A percentile compares a stretch with the other conserved stretches of the same genome.
phyloP scores from a whole-genome alignment of 2,113 vertebrate genomes.

The Bungarus multicinctus region DNA sequence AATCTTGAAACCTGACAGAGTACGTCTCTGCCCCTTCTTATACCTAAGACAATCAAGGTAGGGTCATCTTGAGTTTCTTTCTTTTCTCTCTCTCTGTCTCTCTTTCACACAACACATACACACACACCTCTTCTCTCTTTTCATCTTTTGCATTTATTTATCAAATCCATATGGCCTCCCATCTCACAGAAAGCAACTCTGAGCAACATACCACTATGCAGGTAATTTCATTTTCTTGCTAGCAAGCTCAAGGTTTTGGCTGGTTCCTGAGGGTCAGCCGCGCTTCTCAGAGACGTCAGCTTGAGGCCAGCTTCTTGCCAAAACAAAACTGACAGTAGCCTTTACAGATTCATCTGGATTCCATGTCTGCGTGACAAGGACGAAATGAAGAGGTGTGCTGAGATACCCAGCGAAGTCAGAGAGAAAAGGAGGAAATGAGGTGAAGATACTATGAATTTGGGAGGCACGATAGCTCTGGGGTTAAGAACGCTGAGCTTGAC shows the following conservation, averaged over 20 bases:
- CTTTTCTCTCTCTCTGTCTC: too few relatives aligned
- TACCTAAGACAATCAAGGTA: neutral
- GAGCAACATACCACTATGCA: neutral
- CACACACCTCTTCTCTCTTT: neutral
- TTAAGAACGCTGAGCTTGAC: neutral
- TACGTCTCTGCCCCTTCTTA: neutral
- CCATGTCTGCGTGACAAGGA: conserved; percentile 16
- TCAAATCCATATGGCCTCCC: neutral
- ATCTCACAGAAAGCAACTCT: neutral
- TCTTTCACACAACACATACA: neutral
- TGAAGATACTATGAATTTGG: neutral
- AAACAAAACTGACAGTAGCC: conserved; percentile 28
- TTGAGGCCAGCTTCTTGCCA: neutral
- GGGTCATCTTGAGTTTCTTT: neutral
- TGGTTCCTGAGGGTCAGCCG: conserved; percentile 15
- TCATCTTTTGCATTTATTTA: neutral
- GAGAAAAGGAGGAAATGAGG: neutral
- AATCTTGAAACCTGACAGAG: neutral
- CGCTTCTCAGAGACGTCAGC: neutral
- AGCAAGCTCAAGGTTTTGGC: conserved; percentile 19
- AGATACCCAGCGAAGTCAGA: neutral
- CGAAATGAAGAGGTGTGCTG: neutral
- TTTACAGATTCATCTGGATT: conserved; percentile 58
- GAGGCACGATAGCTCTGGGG: neutral
- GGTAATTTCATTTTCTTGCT: conserved; percentile 1